These are phyloP conservation scores for Rallus limicola DNA, from an alignment of 2,113 vertebrate species.

Conservation along the genomic window DNA sequence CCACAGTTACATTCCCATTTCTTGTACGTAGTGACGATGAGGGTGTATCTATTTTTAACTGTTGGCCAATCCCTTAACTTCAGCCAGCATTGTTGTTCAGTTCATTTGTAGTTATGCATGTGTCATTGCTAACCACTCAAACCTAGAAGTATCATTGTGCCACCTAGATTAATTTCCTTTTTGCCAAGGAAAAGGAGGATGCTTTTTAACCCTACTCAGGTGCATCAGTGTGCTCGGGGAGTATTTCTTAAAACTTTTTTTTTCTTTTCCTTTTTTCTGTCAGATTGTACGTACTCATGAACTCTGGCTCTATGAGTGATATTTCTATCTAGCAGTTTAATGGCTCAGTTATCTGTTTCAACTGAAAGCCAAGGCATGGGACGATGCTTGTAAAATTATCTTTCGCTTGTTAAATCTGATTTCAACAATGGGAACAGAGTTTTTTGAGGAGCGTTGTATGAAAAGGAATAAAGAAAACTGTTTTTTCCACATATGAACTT, in stretches of 20 bases:
- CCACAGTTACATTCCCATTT: not conserved
- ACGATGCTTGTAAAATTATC: not conserved
- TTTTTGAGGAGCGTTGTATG: not conserved
- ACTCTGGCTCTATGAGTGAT: not conserved
- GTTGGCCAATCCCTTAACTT: not conserved
- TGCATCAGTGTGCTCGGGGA: not conserved
- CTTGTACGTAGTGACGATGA: not conserved
- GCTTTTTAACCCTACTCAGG: conserved; percentile 20
- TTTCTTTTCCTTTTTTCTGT: not conserved
- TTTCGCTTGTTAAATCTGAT: not conserved
- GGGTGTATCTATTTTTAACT: not conserved
- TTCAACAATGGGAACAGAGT: not conserved
- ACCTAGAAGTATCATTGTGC: not conserved
- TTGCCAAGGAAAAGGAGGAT: not conserved
- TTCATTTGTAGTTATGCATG: not conserved
- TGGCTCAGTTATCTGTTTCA: not conserved
- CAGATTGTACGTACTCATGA: not conserved
- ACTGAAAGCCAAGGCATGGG: not conserved
- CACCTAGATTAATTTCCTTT: not conserved
- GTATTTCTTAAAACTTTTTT: not conserved
- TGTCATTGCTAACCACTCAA: not conserved
- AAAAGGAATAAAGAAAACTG: conserved; percentile 29
- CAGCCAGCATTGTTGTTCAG: not conserved
- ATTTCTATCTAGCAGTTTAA: not conserved
- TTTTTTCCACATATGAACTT: not conserved